Evolutionary conservation across 2,888 invertebrate genomes (phyloP).

Genomic region (Parnassius glacialis): DNA sequence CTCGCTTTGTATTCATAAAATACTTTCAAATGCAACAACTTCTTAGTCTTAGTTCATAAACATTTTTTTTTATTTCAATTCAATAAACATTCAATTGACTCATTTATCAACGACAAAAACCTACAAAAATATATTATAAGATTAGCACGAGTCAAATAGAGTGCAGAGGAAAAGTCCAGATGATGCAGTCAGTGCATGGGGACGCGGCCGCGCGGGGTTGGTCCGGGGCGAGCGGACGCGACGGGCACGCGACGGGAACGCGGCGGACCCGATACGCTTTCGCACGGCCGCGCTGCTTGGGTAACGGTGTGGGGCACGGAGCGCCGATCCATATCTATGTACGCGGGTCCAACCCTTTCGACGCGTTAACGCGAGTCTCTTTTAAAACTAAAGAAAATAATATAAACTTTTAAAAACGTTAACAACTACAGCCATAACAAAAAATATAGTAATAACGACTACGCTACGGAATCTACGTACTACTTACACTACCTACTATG

Average conservation of each 20-base stretch:
- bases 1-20: conserved; percentile 78
- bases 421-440: conserved; percentile 81
- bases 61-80: conserved; percentile 72
- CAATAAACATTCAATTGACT: conserved; percentile 80
- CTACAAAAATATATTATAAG: conserved; percentile 80
- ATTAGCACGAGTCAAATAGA: conserved; percentile 73
- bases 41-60: conserved; percentile 78
- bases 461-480: conserved; percentile 75
- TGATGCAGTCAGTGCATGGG: conserved; percentile 36
- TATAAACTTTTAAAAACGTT: conserved; percentile 78
- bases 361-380: conserved; percentile 60
- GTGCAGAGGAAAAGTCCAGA: conserved; percentile 54
- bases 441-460: conserved; percentile 76
- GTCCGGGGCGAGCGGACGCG: not conserved
- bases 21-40: conserved; percentile 81
- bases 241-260: conserved; percentile 30
- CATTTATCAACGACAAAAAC: conserved; percentile 79
- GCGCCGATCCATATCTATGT: conserved; percentile 24
- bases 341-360: conserved; percentile 56
- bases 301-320: conserved; percentile 24
- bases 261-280: conserved; percentile 15
- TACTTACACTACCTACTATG: conserved; percentile 76
- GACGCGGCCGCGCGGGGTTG: conserved; percentile 27
- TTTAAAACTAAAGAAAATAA: conserved; percentile 67
- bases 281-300: conserved; percentile 27